These are phyloP conservation scores for Mergus octosetaceus DNA, from an alignment of 2,797 vertebrate species.

Conservation along the genomic window DNA sequence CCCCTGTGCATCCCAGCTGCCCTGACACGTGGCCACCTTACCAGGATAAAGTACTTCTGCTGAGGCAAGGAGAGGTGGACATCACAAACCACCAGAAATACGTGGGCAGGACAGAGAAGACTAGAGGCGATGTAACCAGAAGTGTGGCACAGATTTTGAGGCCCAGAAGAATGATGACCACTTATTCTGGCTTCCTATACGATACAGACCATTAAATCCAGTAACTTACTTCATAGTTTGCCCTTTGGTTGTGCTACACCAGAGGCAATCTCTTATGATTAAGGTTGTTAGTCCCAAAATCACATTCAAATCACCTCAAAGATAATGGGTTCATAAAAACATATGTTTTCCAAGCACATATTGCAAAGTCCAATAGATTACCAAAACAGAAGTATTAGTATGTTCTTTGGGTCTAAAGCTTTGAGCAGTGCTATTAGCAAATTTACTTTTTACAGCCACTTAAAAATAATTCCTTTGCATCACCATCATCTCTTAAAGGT, in stretches of 20 bases:
- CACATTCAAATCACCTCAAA: background rate
- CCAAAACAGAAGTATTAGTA: rapidly evolving
- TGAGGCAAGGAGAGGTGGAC: background rate
- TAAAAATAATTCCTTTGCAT: background rate
- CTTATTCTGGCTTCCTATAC: background rate
- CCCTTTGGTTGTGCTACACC: background rate
- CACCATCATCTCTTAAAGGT: background rate
- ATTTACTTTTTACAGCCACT: background rate
- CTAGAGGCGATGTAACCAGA: background rate
- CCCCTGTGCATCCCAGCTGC: background rate
- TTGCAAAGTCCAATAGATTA: background rate
- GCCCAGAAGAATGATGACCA: background rate
- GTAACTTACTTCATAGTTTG: background rate
- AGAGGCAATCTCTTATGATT: no score
- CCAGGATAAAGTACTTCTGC: background rate
- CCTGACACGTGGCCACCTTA: rapidly evolving
- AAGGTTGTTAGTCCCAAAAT: background rate
- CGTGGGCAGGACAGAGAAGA: background rate
- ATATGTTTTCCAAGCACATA: background rate
- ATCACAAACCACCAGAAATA: background rate
- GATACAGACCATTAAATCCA: background rate
- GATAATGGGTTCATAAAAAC: background rate
- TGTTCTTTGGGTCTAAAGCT: background rate
- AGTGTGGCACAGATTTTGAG: background rate
- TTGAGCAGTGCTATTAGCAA: background rate